Percentiles rank a stretch among this genome's conserved stretches.
Evolutionary conservation across 2,888 invertebrate species (phyloP).

Genomic region (Cephalotes varians): DNA sequence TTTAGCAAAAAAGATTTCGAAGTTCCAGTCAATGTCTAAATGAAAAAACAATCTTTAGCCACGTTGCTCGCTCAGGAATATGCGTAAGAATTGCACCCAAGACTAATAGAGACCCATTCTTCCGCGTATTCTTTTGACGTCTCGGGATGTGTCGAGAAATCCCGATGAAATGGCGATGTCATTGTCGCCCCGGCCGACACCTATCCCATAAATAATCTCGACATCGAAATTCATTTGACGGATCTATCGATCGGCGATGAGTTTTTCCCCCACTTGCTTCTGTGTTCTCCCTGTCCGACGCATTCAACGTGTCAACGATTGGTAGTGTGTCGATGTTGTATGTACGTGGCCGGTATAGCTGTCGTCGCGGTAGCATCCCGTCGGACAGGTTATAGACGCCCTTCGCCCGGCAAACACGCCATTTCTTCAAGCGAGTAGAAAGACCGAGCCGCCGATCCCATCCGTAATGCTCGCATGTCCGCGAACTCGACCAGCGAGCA

Average conservation of each 20-base stretch:
- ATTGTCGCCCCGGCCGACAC: constrained; percentile 22
- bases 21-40: neutral
- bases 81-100: neutral
- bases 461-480: constrained; percentile 52
- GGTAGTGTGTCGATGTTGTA: constrained; percentile 49
- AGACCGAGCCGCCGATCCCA: constrained; percentile 59
- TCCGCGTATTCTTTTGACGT: neutral
- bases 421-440: constrained; percentile 70
- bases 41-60: neutral
- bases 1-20: neutral
- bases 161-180: constrained; percentile 22
- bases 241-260: constrained; percentile 68
- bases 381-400: constrained; percentile 70
- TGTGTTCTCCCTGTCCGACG: constrained; percentile 51
- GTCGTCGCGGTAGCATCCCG: constrained; percentile 61
- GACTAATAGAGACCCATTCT: neutral
- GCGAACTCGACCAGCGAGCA: constrained; percentile 21
- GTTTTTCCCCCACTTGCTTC: constrained; percentile 57
- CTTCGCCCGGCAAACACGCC: constrained; percentile 72
- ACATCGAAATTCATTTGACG: constrained; percentile 71
- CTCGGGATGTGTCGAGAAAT: constrained; percentile 40
- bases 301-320: constrained; percentile 34
- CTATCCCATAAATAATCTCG: constrained; percentile 70
- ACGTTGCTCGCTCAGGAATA: neutral
- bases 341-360: constrained; percentile 50